A percentile compares a stretch with the other conserved stretches of the same genome.
These are phyloP conservation scores for Melanitta fusca DNA, from an alignment of 2,797 vertebrate species.

Conservation along the genomic window DNA sequence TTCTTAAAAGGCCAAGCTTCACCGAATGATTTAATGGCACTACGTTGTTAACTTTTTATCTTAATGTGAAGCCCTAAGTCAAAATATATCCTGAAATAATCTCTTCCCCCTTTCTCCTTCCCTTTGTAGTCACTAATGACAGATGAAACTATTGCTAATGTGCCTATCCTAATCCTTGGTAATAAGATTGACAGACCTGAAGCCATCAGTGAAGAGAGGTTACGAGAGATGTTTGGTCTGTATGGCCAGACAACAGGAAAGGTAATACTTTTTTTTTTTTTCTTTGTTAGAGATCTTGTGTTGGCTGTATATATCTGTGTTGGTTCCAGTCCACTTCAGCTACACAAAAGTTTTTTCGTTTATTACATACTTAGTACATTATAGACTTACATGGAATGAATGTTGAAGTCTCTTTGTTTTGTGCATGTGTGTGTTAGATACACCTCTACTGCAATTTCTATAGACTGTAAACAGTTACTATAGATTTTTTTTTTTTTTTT, in stretches of 20 bases:
- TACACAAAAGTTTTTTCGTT: background rate
- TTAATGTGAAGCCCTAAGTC: background rate
- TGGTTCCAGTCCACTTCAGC: background rate
- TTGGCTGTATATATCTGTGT: background rate
- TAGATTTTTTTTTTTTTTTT: background rate
- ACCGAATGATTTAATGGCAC: background rate
- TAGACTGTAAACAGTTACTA: background rate
- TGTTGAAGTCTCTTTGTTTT: background rate
- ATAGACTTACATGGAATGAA: background rate
- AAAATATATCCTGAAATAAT: background rate
- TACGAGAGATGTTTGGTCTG: conserved; percentile 91
- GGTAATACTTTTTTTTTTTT: conserved; percentile 69
- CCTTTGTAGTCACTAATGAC: conserved; percentile 92
- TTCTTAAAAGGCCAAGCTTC: background rate
- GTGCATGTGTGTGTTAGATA: background rate
- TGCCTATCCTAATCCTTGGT: conserved; percentile 96
- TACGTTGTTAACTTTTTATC: background rate
- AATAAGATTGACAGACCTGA: conserved; percentile 98
- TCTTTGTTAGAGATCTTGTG: background rate
- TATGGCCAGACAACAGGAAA: conserved; percentile 97
- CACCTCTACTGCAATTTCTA: background rate
- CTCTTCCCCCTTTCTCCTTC: background rate
- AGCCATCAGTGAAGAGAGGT: conserved; percentile 94
- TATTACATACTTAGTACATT: background rate
- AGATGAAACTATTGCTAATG: conserved; percentile 96